A percentile compares a stretch with the other conserved stretches of the same genome.
phyloP scores from a whole-genome alignment of 2,113 vertebrate genomes.

The Tragelaphus strepsiceros region DNA sequence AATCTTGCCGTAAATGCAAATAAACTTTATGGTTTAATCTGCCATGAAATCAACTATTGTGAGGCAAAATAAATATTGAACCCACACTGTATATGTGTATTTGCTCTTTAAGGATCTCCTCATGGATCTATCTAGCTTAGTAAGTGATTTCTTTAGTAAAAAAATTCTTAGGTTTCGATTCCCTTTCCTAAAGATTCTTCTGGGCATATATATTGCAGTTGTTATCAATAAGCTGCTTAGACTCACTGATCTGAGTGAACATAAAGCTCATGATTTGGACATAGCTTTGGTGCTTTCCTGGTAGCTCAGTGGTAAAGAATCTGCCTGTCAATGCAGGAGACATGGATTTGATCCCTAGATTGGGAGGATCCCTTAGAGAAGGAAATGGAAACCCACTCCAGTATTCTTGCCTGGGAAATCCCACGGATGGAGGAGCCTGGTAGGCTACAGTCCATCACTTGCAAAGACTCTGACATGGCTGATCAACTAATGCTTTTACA shows the following conservation, averaged over 20 bases:
- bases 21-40: background rate
- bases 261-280: background rate
- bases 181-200: background rate
- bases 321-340: background rate
- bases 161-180: background rate
- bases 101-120: background rate
- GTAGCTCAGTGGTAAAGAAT: background rate
- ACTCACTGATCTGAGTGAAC: background rate
- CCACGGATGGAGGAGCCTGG: background rate
- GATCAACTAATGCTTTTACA: background rate
- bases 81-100: background rate
- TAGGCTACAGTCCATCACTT: background rate
- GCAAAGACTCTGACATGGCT: background rate
- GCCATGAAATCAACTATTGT: background rate
- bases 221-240: background rate
- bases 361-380: background rate
- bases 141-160: background rate
- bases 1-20: background rate
- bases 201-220: background rate
- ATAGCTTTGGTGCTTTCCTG: background rate
- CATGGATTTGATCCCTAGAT: background rate
- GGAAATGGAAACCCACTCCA: background rate
- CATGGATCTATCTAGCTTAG: background rate
- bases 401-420: background rate
- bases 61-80: background rate